Base-by-base conservation (phyloP, 2,888 invertebrate genomes). In the Idaea straminata region DNA sequence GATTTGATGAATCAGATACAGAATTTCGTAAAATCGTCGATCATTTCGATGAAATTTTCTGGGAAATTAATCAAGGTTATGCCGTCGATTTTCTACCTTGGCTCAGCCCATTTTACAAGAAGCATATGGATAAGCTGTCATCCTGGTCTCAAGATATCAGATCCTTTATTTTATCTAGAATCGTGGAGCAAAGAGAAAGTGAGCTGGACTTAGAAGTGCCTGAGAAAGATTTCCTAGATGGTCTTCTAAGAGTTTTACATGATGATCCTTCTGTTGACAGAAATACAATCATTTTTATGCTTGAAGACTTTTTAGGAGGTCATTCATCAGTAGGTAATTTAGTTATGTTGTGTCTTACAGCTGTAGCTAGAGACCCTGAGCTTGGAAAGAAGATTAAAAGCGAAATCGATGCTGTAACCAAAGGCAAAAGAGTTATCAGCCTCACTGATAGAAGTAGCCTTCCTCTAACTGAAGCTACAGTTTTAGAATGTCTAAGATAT, bases 31-130 rank as follows among this genome's bases (percentile, higher is more conserved):
- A 93, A 66, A 93, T 96, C 5, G 96, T 97, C 0, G 90, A 95
- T 35, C 94, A 93, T 66, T 98, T 97, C 82, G 98, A 98, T 77
- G 96, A 96, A 75, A 97, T 98, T 63, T 98, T 98, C 89, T 97
- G 96, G 96, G 97, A 98, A 81, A 97, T 98, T 71, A 98, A 98
- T 83, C 97, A 97, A 77, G 97, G 97, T 0, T 97, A 97, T 82
- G 96, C 97, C 0, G 94, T 97, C 0, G 98, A 98, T 78, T 98
- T 98, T 78, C 80, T 98, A 34, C 98, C 98, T 0, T 97, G 96
- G 96, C 84, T 98, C 0, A 89, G 94, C 0, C 96, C 96, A 0
- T 94, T 97, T 68, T 97, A 96, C 83, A 87, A 87, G 4, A 90
- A 92, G 3, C 96, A 97, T 77, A 94, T 96, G 89, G 92, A 94